Evolutionary conservation across 1,140 invertebrate species (phyloP), one percentile per base, ranked within the genome.

Genomic region (Ladona fulva): DNA sequence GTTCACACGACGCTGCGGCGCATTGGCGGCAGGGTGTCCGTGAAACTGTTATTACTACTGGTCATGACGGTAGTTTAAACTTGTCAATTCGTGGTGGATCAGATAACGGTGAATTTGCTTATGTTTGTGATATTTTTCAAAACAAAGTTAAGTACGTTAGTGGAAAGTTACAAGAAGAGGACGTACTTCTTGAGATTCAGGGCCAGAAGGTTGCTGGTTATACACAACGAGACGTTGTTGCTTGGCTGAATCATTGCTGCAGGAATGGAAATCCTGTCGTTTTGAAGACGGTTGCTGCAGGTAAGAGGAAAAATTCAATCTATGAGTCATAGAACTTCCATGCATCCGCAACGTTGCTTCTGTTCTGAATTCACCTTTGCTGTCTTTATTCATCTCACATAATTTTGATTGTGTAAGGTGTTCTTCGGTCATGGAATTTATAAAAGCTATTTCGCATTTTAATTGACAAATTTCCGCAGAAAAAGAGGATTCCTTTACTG

Each of bases 161-260:
- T 75, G 82, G 83, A 8, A 80, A 80, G 76, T 79, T 87, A 74
- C 81, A 84, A 74, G 80, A 83, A 77, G 88, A 86, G 5, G 89
- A 90, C 82, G 84, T 91, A 75, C 83, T 91, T 75, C 80, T 91
- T 76, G 90, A 91, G 81, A 86, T 91, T 76, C 89, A 91, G 83
- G 89, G 88, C 52, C 88, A 90, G 81, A 89, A 89, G 84, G 87
- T 91, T 78, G 87, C 89, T 77, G 90, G 90, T 37, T 90, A 89
- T 81, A 91, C 90, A 0, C 85, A 88, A 80, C 82, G 85, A 78
- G 90, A 91, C 84, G 86, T 90, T 10, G 84, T 86, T 37, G 85
- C 88, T 25, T 88, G 89, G 85, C 81, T 90, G 22, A 87, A 89
- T 80, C 87, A 90, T 82, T 89, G 89, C 82, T 87, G 86, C 78